These are phyloP conservation scores for Abramis brama DNA, from an alignment of 2,113 vertebrate genomes.

Conservation along the genomic window DNA sequence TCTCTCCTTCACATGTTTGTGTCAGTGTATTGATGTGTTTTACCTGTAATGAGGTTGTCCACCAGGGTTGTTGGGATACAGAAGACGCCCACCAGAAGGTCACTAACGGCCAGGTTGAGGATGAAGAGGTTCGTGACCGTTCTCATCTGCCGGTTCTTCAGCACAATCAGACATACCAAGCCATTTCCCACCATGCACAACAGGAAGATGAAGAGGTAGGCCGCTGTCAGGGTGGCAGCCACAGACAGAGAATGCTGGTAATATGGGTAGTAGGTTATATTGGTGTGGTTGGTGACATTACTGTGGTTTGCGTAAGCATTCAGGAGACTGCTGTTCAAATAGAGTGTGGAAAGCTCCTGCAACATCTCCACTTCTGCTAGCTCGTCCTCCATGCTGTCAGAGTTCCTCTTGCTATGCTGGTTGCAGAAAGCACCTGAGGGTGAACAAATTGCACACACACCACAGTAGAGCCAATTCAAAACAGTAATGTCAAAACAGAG, in stretches of 20 bases:
- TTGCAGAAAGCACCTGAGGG: not conserved
- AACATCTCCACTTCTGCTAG: slow-evolving; percentile 58
- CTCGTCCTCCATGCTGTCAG: slow-evolving; percentile 44
- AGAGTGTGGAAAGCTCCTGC: not conserved
- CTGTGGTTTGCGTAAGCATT: slow-evolving; percentile 38
- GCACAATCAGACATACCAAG: slow-evolving; percentile 80
- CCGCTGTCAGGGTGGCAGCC: slow-evolving; percentile 73
- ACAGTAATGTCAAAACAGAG: not conserved
- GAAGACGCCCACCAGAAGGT: slow-evolving; percentile 83
- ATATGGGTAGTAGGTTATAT: slow-evolving; percentile 74
- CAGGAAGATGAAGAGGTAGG: slow-evolving; percentile 81
- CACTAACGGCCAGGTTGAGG: slow-evolving; percentile 82
- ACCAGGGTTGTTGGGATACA: slow-evolving; percentile 83
- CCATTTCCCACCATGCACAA: slow-evolving; percentile 82
- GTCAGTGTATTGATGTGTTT: not conserved
- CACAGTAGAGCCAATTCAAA: not conserved
- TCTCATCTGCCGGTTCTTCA: slow-evolving; percentile 78
- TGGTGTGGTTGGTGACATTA: slow-evolving; percentile 56
- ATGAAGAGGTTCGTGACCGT: slow-evolving; percentile 85
- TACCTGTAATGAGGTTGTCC: slow-evolving; percentile 85
- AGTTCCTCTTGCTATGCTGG: slow-evolving; percentile 45
- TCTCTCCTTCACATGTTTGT: not conserved
- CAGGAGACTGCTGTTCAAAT: slow-evolving; percentile 59
- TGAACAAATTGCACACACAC: not conserved
- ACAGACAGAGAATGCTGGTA: slow-evolving; percentile 79